Evolutionary conservation across 2,888 invertebrate species (phyloP).

Genomic region (Psylliodes chrysocephalus): DNA sequence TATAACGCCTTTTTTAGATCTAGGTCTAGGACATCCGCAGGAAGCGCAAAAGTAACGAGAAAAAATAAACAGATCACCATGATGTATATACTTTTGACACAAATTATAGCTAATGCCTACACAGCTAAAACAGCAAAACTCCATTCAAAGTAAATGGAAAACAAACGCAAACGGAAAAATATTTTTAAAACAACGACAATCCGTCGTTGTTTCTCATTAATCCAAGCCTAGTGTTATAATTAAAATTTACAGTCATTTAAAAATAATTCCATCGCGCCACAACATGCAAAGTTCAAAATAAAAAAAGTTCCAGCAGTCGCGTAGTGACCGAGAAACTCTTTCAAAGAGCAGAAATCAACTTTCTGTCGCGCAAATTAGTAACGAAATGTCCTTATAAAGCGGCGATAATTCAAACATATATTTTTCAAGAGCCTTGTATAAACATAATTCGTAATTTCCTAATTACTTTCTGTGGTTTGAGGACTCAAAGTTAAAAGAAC

Average conservation of each 20-base stretch:
- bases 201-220: not conserved
- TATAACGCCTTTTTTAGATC: no score
- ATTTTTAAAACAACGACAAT: no score
- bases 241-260: slow-evolving; percentile 12
- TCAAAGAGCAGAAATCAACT: slow-evolving; percentile 10
- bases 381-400: not conserved
- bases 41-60: no score
- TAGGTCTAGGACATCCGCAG: no score
- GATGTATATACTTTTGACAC: no score
- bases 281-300: slow-evolving; percentile 1
- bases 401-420: not conserved
- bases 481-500: no score
- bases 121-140: no score
- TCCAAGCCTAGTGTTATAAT: slow-evolving; percentile 13
- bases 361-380: slow-evolving; percentile 14
- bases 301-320: slow-evolving; percentile 14
- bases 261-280: not conserved
- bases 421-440: not conserved
- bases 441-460: not conserved
- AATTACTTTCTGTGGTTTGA: not conserved
- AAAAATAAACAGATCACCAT: no score
- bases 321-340: slow-evolving; percentile 9
- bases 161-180: no score
- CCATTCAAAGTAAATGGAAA: no score
- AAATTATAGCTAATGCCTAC: no score